Evolutionary conservation across 2,113 vertebrate genomes (phyloP).

Genomic region (Glaucomys volans): DNA sequence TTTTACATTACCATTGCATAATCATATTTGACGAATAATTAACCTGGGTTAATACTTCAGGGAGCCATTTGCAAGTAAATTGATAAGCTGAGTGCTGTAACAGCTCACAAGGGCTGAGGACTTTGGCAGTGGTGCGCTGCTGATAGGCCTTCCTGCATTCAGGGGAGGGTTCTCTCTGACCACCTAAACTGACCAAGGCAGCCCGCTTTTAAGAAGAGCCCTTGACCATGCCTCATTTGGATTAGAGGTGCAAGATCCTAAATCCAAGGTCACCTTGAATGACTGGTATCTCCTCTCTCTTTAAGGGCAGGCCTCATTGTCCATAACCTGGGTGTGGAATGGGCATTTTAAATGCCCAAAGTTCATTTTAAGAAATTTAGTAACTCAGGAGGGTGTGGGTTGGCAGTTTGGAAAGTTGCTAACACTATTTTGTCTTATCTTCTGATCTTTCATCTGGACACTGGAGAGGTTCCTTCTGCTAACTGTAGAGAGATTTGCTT

Average conservation of each 20-base stretch:
- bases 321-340: background rate
- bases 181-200: slow-evolving; percentile 68
- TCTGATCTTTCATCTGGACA: background rate
- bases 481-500: background rate
- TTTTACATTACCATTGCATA: slow-evolving; percentile 94
- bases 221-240: background rate
- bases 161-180: background rate
- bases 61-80: slow-evolving; percentile 93
- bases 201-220: background rate
- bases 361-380: background rate
- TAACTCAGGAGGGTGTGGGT: background rate
- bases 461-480: background rate
- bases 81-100: slow-evolving; percentile 90
- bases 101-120: slow-evolving; percentile 74
- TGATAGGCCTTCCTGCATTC: slow-evolving; percentile 9
- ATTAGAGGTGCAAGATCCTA: background rate
- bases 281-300: background rate
- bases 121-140: slow-evolving; percentile 68
- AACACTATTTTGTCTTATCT: background rate
- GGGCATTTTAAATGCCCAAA: background rate
- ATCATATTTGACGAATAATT: slow-evolving; percentile 97
- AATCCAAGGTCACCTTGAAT: background rate
- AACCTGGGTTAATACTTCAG: slow-evolving; percentile 93
- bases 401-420: background rate
- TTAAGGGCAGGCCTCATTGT: background rate